Evolutionary conservation across 2,888 invertebrate species (phyloP).

Genomic region (Zaprionus obscuricornis): DNA sequence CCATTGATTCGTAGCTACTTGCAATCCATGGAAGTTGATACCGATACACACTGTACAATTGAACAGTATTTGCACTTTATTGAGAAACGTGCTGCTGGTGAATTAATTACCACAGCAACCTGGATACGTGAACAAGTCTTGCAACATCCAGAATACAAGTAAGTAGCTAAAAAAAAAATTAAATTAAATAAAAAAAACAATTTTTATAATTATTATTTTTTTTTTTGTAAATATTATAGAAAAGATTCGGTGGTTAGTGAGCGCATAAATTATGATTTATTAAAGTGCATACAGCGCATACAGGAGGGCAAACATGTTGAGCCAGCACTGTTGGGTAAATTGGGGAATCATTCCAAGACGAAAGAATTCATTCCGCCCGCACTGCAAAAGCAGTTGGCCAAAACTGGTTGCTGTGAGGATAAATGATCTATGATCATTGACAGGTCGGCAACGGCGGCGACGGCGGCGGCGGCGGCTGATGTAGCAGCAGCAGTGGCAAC

Average conservation of each 20-base stretch:
- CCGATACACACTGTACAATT: constrained; percentile 98
- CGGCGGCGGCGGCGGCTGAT: not conserved
- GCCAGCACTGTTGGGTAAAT: constrained; percentile 90
- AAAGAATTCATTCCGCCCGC: constrained; percentile 93
- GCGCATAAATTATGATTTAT: constrained; percentile 94
- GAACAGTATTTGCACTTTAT: constrained; percentile 98
- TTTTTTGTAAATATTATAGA: constrained; percentile 84
- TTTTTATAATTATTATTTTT: too few relatives aligned
- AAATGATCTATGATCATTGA: constrained; percentile 62
- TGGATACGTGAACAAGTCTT: constrained; percentile 97
- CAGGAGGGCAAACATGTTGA: constrained; percentile 89
- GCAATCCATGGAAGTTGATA: constrained; percentile 98
- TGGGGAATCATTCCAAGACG: constrained; percentile 90
- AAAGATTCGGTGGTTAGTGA: constrained; percentile 95
- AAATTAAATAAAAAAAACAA: too few relatives aligned
- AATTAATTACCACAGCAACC: constrained; percentile 95
- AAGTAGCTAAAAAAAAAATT: constrained; percentile 73
- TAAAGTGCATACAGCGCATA: constrained; percentile 90
- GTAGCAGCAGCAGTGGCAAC: constrained; percentile 15
- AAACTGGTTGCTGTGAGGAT: constrained; percentile 78
- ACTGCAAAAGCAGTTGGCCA: constrained; percentile 85
- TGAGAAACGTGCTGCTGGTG: constrained; percentile 93
- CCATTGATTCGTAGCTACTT: constrained; percentile 97
- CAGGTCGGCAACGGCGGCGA: not conserved
- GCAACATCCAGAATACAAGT: constrained; percentile 95